Evolutionary conservation across 2,888 invertebrate genomes (phyloP).

Genomic region (Ochropleura leucogaster): DNA sequence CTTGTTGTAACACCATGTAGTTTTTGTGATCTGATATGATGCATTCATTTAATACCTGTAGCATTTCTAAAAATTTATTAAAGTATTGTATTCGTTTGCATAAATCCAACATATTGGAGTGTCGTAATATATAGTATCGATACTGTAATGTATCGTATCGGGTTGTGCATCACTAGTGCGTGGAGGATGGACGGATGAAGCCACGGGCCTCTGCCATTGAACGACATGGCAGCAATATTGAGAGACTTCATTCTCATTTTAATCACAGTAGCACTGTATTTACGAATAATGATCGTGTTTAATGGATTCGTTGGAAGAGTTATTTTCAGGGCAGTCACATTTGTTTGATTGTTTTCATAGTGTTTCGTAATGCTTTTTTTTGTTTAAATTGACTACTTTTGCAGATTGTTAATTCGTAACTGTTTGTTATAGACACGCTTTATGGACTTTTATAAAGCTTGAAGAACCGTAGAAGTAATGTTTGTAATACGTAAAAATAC

Average conservation of each 20-base stretch:
- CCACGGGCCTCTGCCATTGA: constrained; percentile 31
- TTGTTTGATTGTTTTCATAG: not conserved
- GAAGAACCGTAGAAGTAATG: not conserved
- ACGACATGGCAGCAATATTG: constrained; percentile 43
- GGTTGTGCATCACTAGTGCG: constrained; percentile 36
- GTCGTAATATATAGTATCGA: not conserved
- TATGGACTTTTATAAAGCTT: not conserved
- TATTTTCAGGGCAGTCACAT: constrained; percentile 15
- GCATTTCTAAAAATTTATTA: not conserved
- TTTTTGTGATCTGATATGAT: not conserved
- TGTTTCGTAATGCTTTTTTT: not conserved
- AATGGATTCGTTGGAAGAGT: constrained; percentile 34
- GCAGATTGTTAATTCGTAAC: not conserved
- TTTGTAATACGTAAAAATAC: not conserved
- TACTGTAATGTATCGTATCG: not conserved
- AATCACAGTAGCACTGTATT: constrained; percentile 48
- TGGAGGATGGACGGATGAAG: constrained; percentile 44
- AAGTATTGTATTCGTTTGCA: not conserved
- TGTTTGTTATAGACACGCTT: not conserved
- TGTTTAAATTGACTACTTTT: not conserved
- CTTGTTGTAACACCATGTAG: not conserved
- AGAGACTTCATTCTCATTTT: constrained; percentile 52
- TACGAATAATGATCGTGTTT: constrained; percentile 31
- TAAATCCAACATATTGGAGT: not conserved
- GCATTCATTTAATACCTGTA: not conserved